These are phyloP conservation scores for Spongia lamella DNA, from an alignment of 37 sponge, comb jelly and placozoan genomes.

Conservation along the genomic window DNA sequence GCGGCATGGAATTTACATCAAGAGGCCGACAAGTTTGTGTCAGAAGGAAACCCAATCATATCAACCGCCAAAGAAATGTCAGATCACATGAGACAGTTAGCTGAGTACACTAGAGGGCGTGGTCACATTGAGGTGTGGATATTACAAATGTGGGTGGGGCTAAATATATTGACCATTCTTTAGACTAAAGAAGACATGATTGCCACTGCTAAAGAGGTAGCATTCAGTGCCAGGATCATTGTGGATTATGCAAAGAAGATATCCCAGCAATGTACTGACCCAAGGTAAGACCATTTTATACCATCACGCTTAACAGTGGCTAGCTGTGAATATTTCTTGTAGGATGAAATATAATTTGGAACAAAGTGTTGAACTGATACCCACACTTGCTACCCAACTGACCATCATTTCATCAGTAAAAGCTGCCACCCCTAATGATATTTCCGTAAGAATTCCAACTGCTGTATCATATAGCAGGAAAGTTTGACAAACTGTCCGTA, in stretches of 20 bases:
- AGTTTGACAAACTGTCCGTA: too few relatives aligned
- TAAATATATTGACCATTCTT: slow-evolving; percentile 19
- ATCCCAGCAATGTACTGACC: slow-evolving; percentile 69
- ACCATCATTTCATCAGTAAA: slow-evolving; percentile 84
- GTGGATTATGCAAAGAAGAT: slow-evolving; percentile 66
- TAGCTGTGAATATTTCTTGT: background rate
- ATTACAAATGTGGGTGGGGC: slow-evolving; percentile 7
- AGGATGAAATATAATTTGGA: slow-evolving; percentile 67
- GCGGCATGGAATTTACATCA: slow-evolving; percentile 73
- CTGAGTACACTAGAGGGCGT: slow-evolving; percentile 57
- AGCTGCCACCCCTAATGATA: slow-evolving; percentile 74
- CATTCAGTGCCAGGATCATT: slow-evolving; percentile 52
- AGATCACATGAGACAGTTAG: slow-evolving; percentile 81
- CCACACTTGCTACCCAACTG: slow-evolving; percentile 85
- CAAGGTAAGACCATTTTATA: slow-evolving; percentile 33
- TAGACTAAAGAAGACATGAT: slow-evolving; percentile 82
- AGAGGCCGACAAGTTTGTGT: slow-evolving; percentile 63
- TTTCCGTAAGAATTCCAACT: too few relatives aligned
- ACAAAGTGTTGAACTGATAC: slow-evolving; percentile 83
- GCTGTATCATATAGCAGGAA: too few relatives aligned
- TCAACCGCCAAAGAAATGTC: slow-evolving; percentile 85
- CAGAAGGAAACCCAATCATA: slow-evolving; percentile 74
- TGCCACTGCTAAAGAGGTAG: slow-evolving; percentile 70
- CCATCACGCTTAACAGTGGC: background rate
- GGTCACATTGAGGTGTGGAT: slow-evolving; percentile 33